Conservation (phyloP, 2,888 invertebrate genomes). For the Parnassius smintheus region DNA sequence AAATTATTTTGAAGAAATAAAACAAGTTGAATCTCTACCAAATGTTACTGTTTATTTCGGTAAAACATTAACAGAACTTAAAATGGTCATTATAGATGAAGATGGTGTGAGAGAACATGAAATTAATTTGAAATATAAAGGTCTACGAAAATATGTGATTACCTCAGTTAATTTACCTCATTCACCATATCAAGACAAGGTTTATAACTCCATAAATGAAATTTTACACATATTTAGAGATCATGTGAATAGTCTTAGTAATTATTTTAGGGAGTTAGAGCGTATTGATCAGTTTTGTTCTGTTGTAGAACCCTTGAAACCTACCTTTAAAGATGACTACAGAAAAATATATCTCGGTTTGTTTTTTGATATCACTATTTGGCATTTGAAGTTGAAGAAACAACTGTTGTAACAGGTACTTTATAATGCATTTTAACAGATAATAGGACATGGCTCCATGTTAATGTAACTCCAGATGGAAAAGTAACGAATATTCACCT, state of each 20-base stretch:
- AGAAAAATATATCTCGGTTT: constrained; percentile 64
- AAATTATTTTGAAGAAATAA: constrained; percentile 45
- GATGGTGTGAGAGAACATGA: constrained; percentile 51
- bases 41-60: constrained; percentile 53
- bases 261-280: constrained; percentile 63
- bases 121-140: constrained; percentile 49
- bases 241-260: constrained; percentile 46
- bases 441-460: constrained; percentile 64
- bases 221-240: constrained; percentile 43
- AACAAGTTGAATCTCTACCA: constrained; percentile 28
- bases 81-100: constrained; percentile 50
- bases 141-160: constrained; percentile 43
- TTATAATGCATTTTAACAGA: constrained; percentile 42
- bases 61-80: constrained; percentile 57
- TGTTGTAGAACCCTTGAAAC: constrained; percentile 60
- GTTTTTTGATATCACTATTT: constrained; percentile 20
- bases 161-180: constrained; percentile 49
- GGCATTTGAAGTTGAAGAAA: background rate
- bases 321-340: constrained; percentile 62
- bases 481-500: constrained; percentile 61
- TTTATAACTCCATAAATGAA: constrained; percentile 51
- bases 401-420: background rate
- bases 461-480: constrained; percentile 63
- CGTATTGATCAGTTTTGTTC: constrained; percentile 55
- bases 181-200: constrained; percentile 48